phyloP scores from a whole-genome alignment of 2,113 vertebrate genomes.

The Castor canadensis region DNA sequence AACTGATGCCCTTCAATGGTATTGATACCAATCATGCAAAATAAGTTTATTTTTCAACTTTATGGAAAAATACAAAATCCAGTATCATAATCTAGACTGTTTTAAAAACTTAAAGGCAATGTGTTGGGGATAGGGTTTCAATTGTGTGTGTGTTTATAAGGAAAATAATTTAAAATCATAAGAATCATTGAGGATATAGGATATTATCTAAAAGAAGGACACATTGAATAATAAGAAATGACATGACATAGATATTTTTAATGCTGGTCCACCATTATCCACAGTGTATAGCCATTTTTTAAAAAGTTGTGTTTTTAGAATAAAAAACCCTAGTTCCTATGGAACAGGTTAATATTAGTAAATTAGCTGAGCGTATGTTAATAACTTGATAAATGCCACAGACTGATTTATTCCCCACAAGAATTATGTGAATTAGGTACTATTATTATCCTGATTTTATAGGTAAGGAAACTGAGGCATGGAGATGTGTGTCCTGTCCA shows the following conservation, averaged over 20 bases:
- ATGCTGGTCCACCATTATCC: neutral
- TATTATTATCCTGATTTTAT: neutral
- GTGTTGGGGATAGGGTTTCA: neutral
- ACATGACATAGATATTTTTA: neutral
- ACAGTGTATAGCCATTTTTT: neutral
- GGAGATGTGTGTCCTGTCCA: neutral
- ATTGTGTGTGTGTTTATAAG: neutral
- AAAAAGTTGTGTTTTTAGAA: neutral
- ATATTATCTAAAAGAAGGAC: neutral
- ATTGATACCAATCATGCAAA: neutral
- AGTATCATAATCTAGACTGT: neutral
- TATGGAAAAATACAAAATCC: neutral
- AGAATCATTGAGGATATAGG: neutral
- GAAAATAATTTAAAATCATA: neutral
- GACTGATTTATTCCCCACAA: neutral
- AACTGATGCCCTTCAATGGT: neutral
- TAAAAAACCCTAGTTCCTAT: neutral
- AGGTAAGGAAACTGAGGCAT: neutral
- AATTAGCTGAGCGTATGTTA: neutral
- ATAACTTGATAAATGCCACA: neutral
- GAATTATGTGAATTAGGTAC: neutral
- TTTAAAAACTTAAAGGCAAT: neutral
- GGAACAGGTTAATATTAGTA: conserved; percentile 19
- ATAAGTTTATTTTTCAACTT: neutral
- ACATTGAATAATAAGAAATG: neutral